Conservation (phyloP, 2,888 invertebrate genomes). For the Aphelenchoides bicaudatus region DNA sequence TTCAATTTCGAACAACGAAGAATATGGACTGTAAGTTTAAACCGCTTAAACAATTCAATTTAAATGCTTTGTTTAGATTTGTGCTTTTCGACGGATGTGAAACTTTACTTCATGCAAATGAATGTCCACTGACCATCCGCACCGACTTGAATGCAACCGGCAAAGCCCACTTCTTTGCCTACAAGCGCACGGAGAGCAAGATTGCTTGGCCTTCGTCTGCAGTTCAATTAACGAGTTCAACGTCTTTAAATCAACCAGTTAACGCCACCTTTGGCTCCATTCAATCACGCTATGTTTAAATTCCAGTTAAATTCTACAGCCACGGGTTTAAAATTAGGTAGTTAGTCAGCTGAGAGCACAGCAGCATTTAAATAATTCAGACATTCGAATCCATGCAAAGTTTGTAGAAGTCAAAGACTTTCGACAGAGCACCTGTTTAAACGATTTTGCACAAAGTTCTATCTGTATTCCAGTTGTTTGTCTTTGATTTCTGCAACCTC, state of each 20-base stretch:
- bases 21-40: slow-evolving; percentile 78
- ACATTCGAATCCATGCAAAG: no score
- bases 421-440: no score
- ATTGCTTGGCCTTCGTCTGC: slow-evolving; percentile 79
- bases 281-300: neutral
- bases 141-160: slow-evolving; percentile 66
- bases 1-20: slow-evolving; percentile 90
- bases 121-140: slow-evolving; percentile 84
- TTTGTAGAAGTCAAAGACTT: no score
- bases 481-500: no score
- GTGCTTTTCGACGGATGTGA: slow-evolving; percentile 65
- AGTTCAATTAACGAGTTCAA: slow-evolving; percentile 23
- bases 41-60: slow-evolving; percentile 13
- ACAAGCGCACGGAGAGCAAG: slow-evolving; percentile 90
- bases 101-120: slow-evolving; percentile 79
- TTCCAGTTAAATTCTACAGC: no score
- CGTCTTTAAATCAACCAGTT: slow-evolving; percentile 5
- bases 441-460: no score
- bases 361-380: no score
- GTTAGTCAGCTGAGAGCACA: no score
- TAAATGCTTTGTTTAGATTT: slow-evolving; percentile 39
- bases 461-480: no score
- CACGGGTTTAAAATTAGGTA: no score
- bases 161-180: slow-evolving; percentile 84
- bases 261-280: slow-evolving; percentile 6